Evolutionary conservation across 2,888 invertebrate genomes (phyloP).

Genomic region (Microctonus hyperodae): DNA sequence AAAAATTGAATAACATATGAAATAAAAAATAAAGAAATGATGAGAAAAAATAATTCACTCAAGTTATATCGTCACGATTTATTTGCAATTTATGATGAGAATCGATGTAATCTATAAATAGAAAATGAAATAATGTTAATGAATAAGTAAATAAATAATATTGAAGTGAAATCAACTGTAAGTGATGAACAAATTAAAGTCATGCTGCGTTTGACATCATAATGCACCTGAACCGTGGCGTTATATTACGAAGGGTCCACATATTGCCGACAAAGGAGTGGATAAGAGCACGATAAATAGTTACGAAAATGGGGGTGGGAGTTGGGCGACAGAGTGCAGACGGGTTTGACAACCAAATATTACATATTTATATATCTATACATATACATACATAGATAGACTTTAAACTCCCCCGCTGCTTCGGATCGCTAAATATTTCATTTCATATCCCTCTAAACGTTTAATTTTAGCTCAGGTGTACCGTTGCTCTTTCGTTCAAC

Average conservation of each 20-base stretch:
- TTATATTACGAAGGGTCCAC: constrained; percentile 31
- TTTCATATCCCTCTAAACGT: constrained; percentile 56
- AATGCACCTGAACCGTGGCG: constrained; percentile 35
- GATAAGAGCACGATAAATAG: constrained; percentile 31
- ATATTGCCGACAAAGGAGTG: constrained; percentile 46
- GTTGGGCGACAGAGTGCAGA: constrained; percentile 28
- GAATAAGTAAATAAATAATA: constrained; percentile 24
- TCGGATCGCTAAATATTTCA: constrained; percentile 61
- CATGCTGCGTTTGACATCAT: constrained; percentile 40
- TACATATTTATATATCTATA: too few species aligned
- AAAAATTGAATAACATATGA: background rate
- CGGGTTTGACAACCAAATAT: constrained; percentile 33
- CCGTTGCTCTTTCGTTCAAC: constrained; percentile 29
- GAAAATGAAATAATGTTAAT: background rate
- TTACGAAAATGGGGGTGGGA: constrained; percentile 8
- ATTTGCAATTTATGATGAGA: background rate
- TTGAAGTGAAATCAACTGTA: constrained; percentile 23
- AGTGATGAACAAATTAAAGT: constrained; percentile 11
- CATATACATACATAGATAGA: constrained; percentile 5
- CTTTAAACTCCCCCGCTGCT: constrained; percentile 33
- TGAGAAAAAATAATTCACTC: too few species aligned
- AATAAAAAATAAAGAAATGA: background rate
- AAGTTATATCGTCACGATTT: too few species aligned
- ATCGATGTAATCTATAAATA: background rate
- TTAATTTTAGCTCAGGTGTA: constrained; percentile 60